Percentiles rank a stretch among this genome's conserved stretches.
These are phyloP conservation scores for Hafferia zeledoni DNA, from an alignment of 2,797 vertebrate genomes.

Conservation along the genomic window DNA sequence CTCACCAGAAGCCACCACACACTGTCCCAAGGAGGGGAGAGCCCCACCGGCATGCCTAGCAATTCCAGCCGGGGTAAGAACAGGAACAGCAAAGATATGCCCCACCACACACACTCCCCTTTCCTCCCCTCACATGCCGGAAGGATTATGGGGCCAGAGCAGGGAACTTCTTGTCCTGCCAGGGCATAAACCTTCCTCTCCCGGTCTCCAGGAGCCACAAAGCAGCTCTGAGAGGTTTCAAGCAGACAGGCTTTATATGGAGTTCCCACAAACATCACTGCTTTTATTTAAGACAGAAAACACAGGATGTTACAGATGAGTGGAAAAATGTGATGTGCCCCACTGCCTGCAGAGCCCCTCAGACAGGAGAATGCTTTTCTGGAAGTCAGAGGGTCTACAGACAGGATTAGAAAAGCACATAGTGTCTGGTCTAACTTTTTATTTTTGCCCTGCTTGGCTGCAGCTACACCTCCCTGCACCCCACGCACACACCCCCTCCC, in stretches of 20 bases:
- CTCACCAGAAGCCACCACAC: not conserved
- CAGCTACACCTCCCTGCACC: not conserved
- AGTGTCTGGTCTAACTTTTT: not conserved
- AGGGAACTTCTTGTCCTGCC: constrained; percentile 61
- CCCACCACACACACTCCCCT: not conserved
- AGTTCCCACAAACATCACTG: constrained; percentile 29
- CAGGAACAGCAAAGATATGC: not conserved
- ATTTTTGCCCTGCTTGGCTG: constrained; percentile 35
- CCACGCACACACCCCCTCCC: not conserved
- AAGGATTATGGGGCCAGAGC: constrained; percentile 46
- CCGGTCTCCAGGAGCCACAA: constrained; percentile 41
- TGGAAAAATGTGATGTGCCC: constrained; percentile 42
- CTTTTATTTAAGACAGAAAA: constrained; percentile 60
- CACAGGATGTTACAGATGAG: constrained; percentile 71
- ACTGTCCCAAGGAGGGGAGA: not conserved
- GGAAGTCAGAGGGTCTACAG: constrained; percentile 58
- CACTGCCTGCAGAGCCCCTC: constrained; percentile 56
- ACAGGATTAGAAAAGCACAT: constrained; percentile 55
- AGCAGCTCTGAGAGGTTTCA: not conserved
- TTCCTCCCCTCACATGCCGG: not conserved
- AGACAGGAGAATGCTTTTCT: constrained; percentile 32
- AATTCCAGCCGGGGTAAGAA: not conserved
- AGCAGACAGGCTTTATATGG: constrained; percentile 44
- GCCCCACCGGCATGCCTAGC: not conserved
- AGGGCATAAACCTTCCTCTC: constrained; percentile 49